Conservation (phyloP, 2,113 vertebrate species). For the Scortum barcoo region DNA sequence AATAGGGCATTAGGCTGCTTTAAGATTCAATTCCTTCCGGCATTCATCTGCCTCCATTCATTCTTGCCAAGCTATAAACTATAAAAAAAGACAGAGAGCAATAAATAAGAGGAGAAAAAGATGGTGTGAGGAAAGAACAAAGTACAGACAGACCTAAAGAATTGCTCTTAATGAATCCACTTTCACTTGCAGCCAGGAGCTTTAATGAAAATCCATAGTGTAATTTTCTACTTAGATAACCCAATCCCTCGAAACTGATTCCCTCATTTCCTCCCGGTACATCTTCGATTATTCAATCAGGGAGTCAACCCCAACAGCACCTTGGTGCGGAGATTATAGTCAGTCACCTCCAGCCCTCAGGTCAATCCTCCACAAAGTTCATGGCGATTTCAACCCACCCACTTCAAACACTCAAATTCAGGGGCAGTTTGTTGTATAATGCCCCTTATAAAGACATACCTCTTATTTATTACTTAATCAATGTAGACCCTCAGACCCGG, state of each 20-base stretch:
- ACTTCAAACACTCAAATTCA: slow-evolving; percentile 43
- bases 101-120: slow-evolving; percentile 5
- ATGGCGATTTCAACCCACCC: slow-evolving; percentile 14
- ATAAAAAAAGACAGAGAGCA: background rate
- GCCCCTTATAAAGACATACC: slow-evolving; percentile 36
- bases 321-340: slow-evolving; percentile 57
- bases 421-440: slow-evolving; percentile 34
- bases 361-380: slow-evolving; percentile 58
- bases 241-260: slow-evolving; percentile 79
- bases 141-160: slow-evolving; percentile 53
- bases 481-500: slow-evolving; percentile 50
- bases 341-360: slow-evolving; percentile 54
- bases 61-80: background rate
- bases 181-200: slow-evolving; percentile 45
- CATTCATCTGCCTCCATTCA: background rate
- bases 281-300: slow-evolving; percentile 82
- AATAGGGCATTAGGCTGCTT: background rate
- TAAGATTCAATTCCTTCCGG: background rate
- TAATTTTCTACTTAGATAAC: slow-evolving; percentile 85
- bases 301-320: slow-evolving; percentile 44
- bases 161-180: slow-evolving; percentile 73
- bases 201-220: slow-evolving; percentile 86
- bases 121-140: background rate
- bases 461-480: slow-evolving; percentile 73
- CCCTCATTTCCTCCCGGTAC: slow-evolving; percentile 81